These are phyloP conservation scores for Lasioglossum vierecki DNA, from an alignment of 2,888 invertebrate genomes.

Conservation along the genomic window DNA sequence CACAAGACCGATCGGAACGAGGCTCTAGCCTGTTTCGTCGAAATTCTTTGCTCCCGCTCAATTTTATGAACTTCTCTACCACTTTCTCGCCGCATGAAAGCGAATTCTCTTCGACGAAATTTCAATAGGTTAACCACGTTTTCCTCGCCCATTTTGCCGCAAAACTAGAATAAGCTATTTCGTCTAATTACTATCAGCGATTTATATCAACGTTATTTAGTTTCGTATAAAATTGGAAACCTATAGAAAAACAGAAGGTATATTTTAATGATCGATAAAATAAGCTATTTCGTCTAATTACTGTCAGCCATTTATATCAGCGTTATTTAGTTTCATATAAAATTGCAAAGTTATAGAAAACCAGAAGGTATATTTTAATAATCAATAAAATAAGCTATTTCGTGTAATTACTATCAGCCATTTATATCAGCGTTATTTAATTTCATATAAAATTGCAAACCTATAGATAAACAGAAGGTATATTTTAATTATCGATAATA, in stretches of 20 bases:
- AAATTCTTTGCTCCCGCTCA: constrained; percentile 16
- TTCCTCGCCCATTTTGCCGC: neutral
- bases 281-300: too few relatives aligned
- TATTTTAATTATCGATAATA: neutral
- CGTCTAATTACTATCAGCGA: too few relatives aligned
- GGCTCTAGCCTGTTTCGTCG: constrained; percentile 3
- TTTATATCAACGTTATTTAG: too few relatives aligned
- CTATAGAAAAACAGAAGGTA: neutral
- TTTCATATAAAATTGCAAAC: neutral
- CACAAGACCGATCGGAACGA: constrained; percentile 34
- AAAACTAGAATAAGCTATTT: too few relatives aligned
- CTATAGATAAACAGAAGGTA: neutral
- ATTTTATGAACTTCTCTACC: constrained; percentile 25
- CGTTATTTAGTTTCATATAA: neutral
- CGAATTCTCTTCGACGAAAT: neutral
- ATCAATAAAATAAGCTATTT: neutral
- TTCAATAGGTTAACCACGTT: neutral
- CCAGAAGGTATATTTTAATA: neutral
- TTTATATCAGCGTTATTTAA: neutral
- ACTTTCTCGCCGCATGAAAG: neutral
- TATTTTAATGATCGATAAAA: too few relatives aligned
- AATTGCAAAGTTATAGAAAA: neutral
- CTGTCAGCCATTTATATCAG: too few relatives aligned
- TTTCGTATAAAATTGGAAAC: neutral
- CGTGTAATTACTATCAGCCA: too few relatives aligned